Conservation (phyloP, 1,140 invertebrate species). For the Marisa cornuarietis region DNA sequence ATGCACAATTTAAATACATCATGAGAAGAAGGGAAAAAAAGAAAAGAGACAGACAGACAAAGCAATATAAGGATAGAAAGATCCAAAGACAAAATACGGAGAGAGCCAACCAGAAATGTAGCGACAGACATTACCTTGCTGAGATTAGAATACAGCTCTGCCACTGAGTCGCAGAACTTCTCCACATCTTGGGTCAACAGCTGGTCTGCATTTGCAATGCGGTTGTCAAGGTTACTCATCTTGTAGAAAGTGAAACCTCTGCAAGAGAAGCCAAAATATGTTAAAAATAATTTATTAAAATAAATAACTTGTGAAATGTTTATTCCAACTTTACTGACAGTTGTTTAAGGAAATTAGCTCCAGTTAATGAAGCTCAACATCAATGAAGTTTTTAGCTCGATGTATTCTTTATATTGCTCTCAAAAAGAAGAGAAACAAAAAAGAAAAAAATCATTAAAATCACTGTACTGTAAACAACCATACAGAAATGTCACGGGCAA, state of each 20-base stretch:
- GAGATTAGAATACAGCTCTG: slow-evolving; percentile 96
- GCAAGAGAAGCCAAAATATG: slow-evolving; percentile 55
- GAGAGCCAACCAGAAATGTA: slow-evolving; percentile 4
- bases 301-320: too few species aligned
- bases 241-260: slow-evolving; percentile 97
- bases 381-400: not conserved
- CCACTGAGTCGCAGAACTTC: slow-evolving; percentile 94
- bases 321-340: too few species aligned
- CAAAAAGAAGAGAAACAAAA: too few species aligned
- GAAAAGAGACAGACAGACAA: not conserved
- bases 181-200: slow-evolving; percentile 95
- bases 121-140: slow-evolving; percentile 75
- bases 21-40: not conserved
- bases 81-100: not conserved
- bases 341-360: too few species aligned
- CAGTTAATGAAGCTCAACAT: too few species aligned
- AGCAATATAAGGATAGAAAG: not conserved
- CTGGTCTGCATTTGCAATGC: slow-evolving; percentile 96
- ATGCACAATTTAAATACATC: not conserved
- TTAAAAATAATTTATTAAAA: not conserved
- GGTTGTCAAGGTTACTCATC: slow-evolving; percentile 93
- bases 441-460: not conserved
- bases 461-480: too few species aligned
- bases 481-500: too few species aligned
- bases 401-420: not conserved